These are phyloP conservation scores for Cyrtonyx montezumae DNA, from an alignment of 2,113 vertebrate species.

Conservation along the genomic window DNA sequence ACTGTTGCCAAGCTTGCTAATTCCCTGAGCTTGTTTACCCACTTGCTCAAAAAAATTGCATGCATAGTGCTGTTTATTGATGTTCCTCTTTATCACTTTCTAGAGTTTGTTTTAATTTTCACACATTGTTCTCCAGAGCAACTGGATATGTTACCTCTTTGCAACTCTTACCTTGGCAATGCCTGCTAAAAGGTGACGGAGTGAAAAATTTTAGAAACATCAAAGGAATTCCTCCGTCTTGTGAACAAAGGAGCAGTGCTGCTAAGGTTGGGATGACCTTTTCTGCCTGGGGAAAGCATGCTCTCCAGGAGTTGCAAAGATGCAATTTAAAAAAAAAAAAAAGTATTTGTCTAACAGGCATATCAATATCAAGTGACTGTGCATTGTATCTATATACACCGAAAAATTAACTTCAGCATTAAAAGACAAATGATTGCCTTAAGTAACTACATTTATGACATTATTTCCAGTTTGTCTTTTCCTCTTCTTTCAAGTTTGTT, in stretches of 20 bases:
- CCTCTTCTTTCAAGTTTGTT: neutral
- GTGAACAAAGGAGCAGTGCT: neutral
- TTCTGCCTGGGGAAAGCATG: neutral
- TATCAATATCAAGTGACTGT: neutral
- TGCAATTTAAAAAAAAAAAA: neutral
- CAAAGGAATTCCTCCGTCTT: neutral
- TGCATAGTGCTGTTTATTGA: conserved; percentile 19
- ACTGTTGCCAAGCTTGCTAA: conserved; percentile 35
- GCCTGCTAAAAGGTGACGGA: neutral
- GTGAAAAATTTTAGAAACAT: neutral
- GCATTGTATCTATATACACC: neutral
- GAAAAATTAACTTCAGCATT: neutral
- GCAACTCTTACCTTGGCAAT: neutral
- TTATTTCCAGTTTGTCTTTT: neutral
- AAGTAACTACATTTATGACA: neutral
- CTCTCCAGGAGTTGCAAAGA: neutral
- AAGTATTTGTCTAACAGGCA: neutral
- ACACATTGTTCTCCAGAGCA: neutral
- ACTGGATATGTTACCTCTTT: neutral
- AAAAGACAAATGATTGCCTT: neutral
- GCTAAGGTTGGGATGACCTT: neutral
- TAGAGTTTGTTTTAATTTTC: conserved; percentile 6
- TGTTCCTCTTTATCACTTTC: neutral
- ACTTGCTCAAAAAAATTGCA: conserved; percentile 51
- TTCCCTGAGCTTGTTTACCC: conserved; percentile 53